These are phyloP conservation scores for Epinephelus malabaricus DNA, from an alignment of 2,797 vertebrate species.

Conservation along the genomic window DNA sequence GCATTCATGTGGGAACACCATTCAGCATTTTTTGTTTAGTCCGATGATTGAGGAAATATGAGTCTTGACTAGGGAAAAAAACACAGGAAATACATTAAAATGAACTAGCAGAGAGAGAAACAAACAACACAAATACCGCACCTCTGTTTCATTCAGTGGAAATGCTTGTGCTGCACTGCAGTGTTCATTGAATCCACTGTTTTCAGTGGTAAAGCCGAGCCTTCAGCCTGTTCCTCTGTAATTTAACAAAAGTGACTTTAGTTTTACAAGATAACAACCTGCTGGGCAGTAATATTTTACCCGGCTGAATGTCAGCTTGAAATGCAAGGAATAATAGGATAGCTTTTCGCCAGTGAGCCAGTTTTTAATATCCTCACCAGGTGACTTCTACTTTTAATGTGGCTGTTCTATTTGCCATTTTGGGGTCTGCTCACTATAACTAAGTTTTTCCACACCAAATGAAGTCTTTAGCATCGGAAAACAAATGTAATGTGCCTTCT, in stretches of 20 bases:
- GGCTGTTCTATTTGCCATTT: background rate
- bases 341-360: background rate
- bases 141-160: background rate
- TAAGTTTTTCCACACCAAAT: no score
- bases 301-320: background rate
- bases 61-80: background rate
- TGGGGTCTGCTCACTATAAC: background rate
- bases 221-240: constrained; percentile 3
- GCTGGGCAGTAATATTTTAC: background rate
- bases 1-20: constrained; percentile 4
- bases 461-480: no score
- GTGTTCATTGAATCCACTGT: background rate
- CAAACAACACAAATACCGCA: background rate
- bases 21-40: constrained; percentile 7
- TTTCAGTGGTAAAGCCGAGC: background rate
- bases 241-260: background rate
- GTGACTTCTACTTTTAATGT: no score
- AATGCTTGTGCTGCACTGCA: background rate
- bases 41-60: constrained; percentile 14
- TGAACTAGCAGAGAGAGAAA: background rate
- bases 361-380: background rate
- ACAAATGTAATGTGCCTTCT: no score
- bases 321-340: background rate
- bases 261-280: background rate
- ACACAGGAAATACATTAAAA: background rate